phyloP scores from a whole-genome alignment of 2,888 invertebrate species.

The Phragmatobia fuliginosa region DNA sequence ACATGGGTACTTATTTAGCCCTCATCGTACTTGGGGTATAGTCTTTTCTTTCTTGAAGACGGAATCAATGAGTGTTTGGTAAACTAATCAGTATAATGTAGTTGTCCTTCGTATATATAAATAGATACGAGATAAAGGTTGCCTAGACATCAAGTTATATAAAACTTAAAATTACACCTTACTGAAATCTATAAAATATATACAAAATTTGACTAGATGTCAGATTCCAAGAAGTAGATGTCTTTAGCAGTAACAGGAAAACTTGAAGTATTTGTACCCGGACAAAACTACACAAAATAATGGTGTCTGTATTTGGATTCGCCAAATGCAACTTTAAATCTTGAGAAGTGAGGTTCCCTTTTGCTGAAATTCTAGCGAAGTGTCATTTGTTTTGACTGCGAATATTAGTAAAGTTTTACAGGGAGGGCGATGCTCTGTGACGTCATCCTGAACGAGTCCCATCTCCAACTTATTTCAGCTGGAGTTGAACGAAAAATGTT shows the following conservation, averaged over 20 bases:
- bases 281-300: constrained; percentile 48
- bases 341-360: constrained; percentile 44
- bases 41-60: neutral
- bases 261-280: constrained; percentile 47
- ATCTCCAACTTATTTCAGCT: constrained; percentile 52
- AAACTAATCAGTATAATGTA: neutral
- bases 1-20: too few relatives aligned
- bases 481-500: constrained; percentile 23
- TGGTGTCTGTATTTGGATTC: constrained; percentile 29
- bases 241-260: constrained; percentile 60
- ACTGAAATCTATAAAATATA: constrained; percentile 11
- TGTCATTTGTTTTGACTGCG: constrained; percentile 77
- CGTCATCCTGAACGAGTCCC: constrained; percentile 66
- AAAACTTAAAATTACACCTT: neutral
- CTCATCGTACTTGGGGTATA: too few relatives aligned
- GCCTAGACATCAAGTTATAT: neutral
- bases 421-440: constrained; percentile 74
- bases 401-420: constrained; percentile 76
- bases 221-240: too few relatives aligned
- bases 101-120: too few relatives aligned
- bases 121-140: too few relatives aligned
- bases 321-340: constrained; percentile 45
- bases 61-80: neutral
- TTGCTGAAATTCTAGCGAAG: constrained; percentile 36
- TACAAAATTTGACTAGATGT: too few relatives aligned